These are phyloP conservation scores for Salvelinus alpinus DNA, from an alignment of 2,113 vertebrate species.

Conservation along the genomic window DNA sequence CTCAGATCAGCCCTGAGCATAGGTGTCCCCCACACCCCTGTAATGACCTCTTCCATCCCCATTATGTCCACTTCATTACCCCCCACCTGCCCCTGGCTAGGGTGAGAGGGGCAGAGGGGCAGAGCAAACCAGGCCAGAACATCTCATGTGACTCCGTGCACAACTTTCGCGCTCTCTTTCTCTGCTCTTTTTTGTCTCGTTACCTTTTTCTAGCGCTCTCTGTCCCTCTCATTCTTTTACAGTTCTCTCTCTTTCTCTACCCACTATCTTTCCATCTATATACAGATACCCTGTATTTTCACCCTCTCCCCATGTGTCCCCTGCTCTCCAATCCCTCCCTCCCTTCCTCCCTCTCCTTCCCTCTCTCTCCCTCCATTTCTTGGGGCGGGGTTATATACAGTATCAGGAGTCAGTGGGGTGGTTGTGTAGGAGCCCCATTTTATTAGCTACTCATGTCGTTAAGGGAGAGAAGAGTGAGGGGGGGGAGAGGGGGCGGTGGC, in stretches of 20 bases:
- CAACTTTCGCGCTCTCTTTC: neutral
- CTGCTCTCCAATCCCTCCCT: neutral
- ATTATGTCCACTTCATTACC: conserved; percentile 58
- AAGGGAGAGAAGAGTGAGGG: conserved; percentile 17
- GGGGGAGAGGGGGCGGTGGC: conserved; percentile 52
- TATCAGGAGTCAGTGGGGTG: conserved; percentile 25
- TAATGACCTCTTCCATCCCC: conserved; percentile 62
- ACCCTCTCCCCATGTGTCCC: conserved; percentile 8
- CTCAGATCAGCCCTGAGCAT: conserved; percentile 14
- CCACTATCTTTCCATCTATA: too few relatives aligned
- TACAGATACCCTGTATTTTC: neutral
- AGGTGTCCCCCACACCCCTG: conserved; percentile 46
- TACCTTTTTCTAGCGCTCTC: neutral
- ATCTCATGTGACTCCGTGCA: conserved; percentile 46
- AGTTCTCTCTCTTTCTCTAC: too few relatives aligned
- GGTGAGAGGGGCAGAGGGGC: conserved; percentile 3
- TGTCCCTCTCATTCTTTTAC: neutral
- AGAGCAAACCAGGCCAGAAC: conserved; percentile 59
- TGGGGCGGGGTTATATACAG: neutral
- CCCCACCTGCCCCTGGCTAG: conserved; percentile 11
- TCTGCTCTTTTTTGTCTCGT: neutral
- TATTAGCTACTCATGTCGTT: conserved; percentile 58
- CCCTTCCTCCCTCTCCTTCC: neutral
- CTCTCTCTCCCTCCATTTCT: neutral
- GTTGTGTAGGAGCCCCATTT: conserved; percentile 40